Evolutionary conservation across 2,888 invertebrate genomes (phyloP), one percentile per base, ranked within the genome.

Genomic region (Pseudococcus longispinus): DNA sequence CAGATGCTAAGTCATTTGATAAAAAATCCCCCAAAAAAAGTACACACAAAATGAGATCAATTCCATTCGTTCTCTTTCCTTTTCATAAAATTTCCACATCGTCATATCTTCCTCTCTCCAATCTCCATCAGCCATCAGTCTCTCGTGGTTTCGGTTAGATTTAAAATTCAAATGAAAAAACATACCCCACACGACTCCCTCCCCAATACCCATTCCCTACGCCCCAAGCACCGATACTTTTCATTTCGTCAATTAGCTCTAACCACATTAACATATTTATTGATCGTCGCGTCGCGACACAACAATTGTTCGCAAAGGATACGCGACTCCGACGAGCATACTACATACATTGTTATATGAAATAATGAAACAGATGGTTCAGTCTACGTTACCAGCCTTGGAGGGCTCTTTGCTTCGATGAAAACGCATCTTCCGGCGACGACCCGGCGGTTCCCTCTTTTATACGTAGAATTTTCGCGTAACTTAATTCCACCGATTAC

Each of bases 321-420:
- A 18, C 23, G 8, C 60, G 60, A 60, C 23, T 20, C 9, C 11
- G 23, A 20, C 60, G 60, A 60, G 13, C 8, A 60, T 1, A 60
- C 11, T 23, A 2, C 8, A 60, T 1, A 60, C 11, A 70, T 70
- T 70, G 70, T 70, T 70, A 18, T 26, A 18, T 6, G 29, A 70
- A 70, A 70, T 70, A 70, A 70, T 70, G 70, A 70, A 29, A 70
- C 70, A 70, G 70, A 70, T 70, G 70, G 70, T 70, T 70, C 29
- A 18, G 18, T 70, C 70, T 70, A 5, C 3, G 70, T 60, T 20
- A 60, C 29, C 15, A 70, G 11, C 70, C 70, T 32, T 70, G 5
- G 4, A 70, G 70, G 70, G 70, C 70, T 29, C 70, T 70, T 70
- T 8, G 23, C 60, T 23, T 55, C 15, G 29, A 29, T 29, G 70